A percentile compares a stretch with the other conserved stretches of the same genome.
Conservation (phyloP, 2,888 invertebrate genomes). For the Syritta pipiens region DNA sequence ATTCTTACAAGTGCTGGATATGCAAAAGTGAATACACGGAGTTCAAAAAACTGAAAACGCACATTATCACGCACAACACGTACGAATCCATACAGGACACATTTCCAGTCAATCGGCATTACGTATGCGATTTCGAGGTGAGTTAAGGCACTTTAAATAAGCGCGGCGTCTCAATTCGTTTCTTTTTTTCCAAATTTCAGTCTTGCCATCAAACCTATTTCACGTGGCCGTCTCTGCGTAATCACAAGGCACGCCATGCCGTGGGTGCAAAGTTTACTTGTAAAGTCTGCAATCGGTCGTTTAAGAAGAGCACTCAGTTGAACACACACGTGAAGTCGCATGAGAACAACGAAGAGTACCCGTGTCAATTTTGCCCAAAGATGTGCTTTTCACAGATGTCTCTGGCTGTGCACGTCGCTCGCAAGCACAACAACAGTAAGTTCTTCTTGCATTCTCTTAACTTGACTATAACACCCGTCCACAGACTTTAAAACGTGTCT, state of each 20-base stretch:
- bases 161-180: not conserved
- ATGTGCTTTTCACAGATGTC: conserved; percentile 76
- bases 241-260: conserved; percentile 72
- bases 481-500: conserved; percentile 70
- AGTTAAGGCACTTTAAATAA: not conserved
- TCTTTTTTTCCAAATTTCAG: conserved; percentile 66
- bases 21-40: conserved; percentile 58
- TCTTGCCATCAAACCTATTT: conserved; percentile 74
- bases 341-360: conserved; percentile 51
- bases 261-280: conserved; percentile 19
- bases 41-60: conserved; percentile 67
- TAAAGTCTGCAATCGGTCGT: conserved; percentile 41
- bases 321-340: conserved; percentile 46
- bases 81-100: conserved; percentile 62
- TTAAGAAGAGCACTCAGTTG: conserved; percentile 67
- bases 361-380: conserved; percentile 76
- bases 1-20: conserved; percentile 54
- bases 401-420: conserved; percentile 76
- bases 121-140: conserved; percentile 75
- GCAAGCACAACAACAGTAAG: conserved; percentile 77
- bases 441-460: not conserved
- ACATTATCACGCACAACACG: conserved; percentile 71
- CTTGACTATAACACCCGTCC: not conserved
- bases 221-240: conserved; percentile 75
- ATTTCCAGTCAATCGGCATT: conserved; percentile 68